Evolutionary conservation across 2,888 invertebrate species (phyloP).

Genomic region (Drosophila helvetica): DNA sequence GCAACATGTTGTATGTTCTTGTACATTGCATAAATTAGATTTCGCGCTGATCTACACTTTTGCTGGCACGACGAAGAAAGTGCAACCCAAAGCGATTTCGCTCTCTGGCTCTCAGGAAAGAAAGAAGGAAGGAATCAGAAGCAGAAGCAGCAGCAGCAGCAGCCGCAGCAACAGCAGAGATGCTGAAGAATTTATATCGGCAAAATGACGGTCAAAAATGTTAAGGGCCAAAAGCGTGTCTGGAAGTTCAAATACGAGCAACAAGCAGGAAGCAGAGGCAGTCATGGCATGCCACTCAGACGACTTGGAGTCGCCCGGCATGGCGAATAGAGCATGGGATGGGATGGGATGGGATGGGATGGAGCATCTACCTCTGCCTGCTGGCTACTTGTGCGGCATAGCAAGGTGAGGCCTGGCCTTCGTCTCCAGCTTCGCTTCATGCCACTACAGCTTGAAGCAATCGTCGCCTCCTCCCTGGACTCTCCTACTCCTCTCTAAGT

Average conservation of each 20-base stretch:
- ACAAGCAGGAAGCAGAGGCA: slow-evolving; percentile 49
- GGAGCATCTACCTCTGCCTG: slow-evolving; percentile 43
- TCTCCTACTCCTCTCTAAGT: slow-evolving; percentile 18
- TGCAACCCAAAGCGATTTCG: slow-evolving; percentile 69
- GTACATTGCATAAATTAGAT: slow-evolving; percentile 75
- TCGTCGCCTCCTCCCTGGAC: slow-evolving; percentile 30
- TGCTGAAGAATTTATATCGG: slow-evolving; percentile 70
- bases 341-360: neutral
- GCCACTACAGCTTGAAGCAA: slow-evolving; percentile 14
- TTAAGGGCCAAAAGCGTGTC: slow-evolving; percentile 82
- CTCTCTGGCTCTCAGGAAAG: slow-evolving; percentile 40
- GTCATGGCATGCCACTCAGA: slow-evolving; percentile 60
- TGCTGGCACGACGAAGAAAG: slow-evolving; percentile 70
- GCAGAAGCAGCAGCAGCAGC: slow-evolving; percentile 7
- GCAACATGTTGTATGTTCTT: slow-evolving; percentile 73
- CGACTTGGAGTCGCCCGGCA: slow-evolving; percentile 40
- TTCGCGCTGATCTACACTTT: slow-evolving; percentile 74
- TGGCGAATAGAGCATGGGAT: slow-evolving; percentile 12
- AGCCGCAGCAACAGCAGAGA: slow-evolving; percentile 18
- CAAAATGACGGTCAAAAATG: slow-evolving; percentile 78
- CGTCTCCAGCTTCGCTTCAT: slow-evolving; percentile 31
- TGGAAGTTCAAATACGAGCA: slow-evolving; percentile 78
- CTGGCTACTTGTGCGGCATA: slow-evolving; percentile 74
- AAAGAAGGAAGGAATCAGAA: slow-evolving; percentile 22
- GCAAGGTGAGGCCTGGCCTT: slow-evolving; percentile 64